These are phyloP conservation scores for Orchestes rusci DNA, from an alignment of 2,888 invertebrate genomes.

Conservation along the genomic window DNA sequence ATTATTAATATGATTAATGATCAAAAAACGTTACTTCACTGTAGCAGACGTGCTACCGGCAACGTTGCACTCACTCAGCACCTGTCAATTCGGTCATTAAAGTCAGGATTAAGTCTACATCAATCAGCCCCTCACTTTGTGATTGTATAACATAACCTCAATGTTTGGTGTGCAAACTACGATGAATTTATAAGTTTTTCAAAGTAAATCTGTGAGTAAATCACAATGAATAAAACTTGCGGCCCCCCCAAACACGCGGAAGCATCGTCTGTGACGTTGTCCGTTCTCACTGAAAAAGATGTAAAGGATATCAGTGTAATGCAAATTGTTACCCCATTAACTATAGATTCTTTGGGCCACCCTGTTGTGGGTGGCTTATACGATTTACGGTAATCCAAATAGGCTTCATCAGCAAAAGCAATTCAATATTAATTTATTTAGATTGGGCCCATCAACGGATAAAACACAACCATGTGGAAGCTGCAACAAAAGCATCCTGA, in stretches of 20 bases:
- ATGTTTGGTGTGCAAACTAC: too few relatives aligned
- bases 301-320: slow-evolving; percentile 72
- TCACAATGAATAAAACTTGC: background rate
- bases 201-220: too few relatives aligned
- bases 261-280: slow-evolving; percentile 50
- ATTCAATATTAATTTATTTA: slow-evolving; percentile 2
- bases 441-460: slow-evolving; percentile 52
- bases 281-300: slow-evolving; percentile 69
- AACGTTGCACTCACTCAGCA: too few relatives aligned
- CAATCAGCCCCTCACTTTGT: too few relatives aligned
- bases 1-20: too few relatives aligned
- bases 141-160: too few relatives aligned
- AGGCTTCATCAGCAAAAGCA: background rate
- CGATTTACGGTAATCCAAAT: slow-evolving; percentile 53
- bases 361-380: slow-evolving; percentile 82
- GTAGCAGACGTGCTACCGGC: too few relatives aligned
- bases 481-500: slow-evolving; percentile 58
- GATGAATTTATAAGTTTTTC: too few relatives aligned
- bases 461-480: slow-evolving; percentile 69
- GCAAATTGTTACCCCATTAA: slow-evolving; percentile 68
- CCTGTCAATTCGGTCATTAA: too few relatives aligned
- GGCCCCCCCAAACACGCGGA: slow-evolving; percentile 23
- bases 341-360: slow-evolving; percentile 78
- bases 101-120: too few relatives aligned
- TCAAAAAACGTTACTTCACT: too few relatives aligned